A percentile compares a stretch with the other conserved stretches of the same genome.
phyloP scores from a whole-genome alignment of 1,140 invertebrate species.

The Aphelenchoides fujianensis region DNA sequence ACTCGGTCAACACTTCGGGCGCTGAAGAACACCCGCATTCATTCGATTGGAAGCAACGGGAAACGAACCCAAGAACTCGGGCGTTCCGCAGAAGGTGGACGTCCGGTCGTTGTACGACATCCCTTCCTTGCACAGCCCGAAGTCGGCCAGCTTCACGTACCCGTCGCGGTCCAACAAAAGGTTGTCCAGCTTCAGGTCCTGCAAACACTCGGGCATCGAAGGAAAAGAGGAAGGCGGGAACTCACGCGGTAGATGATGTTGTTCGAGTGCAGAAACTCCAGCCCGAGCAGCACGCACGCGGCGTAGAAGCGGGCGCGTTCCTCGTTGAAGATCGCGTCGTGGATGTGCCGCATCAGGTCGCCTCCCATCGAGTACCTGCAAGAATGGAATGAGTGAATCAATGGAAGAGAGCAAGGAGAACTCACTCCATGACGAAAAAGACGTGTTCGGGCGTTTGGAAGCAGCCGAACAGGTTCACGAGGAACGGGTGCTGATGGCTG shows the following conservation, averaged over 20 bases:
- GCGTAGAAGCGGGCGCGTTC: slow-evolving; percentile 96
- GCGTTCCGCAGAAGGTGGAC: slow-evolving; percentile 94
- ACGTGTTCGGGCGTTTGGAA: slow-evolving; percentile 96
- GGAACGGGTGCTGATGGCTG: slow-evolving; percentile 81
- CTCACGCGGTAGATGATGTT: slow-evolving; percentile 82
- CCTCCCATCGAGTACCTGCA: slow-evolving; percentile 80
- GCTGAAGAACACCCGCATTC: too few species aligned
- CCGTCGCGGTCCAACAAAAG: slow-evolving; percentile 92
- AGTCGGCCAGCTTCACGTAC: slow-evolving; percentile 98
- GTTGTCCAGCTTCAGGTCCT: slow-evolving; percentile 99
- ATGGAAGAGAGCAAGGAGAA: too few species aligned
- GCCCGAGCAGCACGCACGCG: slow-evolving; percentile 92
- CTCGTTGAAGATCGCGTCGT: slow-evolving; percentile 96
- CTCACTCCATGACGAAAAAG: slow-evolving; percentile 98
- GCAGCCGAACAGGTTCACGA: slow-evolving; percentile 96
- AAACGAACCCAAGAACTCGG: slow-evolving; percentile 89
- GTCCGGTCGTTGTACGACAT: slow-evolving; percentile 97
- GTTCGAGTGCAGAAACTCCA: slow-evolving; percentile 98
- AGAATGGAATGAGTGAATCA: slow-evolving; percentile 8
- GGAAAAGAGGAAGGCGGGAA: too few species aligned
- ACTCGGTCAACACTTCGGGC: slow-evolving; percentile 96
- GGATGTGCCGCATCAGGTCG: slow-evolving; percentile 99
- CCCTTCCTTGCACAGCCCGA: slow-evolving; percentile 97
- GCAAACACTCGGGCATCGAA: too few species aligned
- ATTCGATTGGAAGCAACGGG: too few species aligned